These are phyloP conservation scores for Pantherophis vulpinus DNA, from an alignment of 2,797 vertebrate genomes.

Conservation along the genomic window DNA sequence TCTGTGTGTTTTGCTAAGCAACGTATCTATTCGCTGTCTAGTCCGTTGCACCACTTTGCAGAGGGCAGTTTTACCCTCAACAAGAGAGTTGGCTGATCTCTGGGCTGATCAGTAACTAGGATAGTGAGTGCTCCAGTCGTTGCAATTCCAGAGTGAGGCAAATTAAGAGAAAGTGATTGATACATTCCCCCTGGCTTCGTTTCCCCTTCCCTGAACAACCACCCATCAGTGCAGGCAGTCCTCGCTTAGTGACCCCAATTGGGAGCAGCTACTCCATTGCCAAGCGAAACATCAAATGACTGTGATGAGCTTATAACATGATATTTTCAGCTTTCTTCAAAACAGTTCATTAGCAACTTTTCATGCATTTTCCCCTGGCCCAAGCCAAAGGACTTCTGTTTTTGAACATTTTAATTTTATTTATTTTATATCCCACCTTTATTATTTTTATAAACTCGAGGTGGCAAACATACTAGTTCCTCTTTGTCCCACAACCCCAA, in stretches of 20 bases:
- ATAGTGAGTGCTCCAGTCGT: not conserved
- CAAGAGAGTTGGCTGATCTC: not conserved
- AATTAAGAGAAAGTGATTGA: not conserved
- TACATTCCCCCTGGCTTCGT: not conserved
- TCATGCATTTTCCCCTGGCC: not conserved
- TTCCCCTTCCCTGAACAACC: not conserved
- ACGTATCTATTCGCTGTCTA: too few species aligned
- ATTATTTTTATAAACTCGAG: not conserved
- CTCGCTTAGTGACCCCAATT: not conserved
- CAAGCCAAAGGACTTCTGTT: not conserved
- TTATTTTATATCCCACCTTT: not conserved
- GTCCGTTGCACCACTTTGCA: too few species aligned
- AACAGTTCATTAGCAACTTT: not conserved
- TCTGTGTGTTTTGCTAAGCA: too few species aligned
- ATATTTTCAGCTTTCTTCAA: not conserved
- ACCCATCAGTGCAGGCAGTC: not conserved
- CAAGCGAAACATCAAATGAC: not conserved
- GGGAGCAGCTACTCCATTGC: not conserved
- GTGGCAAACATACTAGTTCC: not conserved
- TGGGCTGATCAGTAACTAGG: not conserved
- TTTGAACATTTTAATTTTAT: not conserved
- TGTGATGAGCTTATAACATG: not conserved
- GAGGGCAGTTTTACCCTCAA: too few species aligned
- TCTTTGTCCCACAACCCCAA: not conserved
- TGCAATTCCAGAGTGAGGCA: not conserved